Evolutionary conservation across 1,140 invertebrate species (phyloP).

Genomic region (Zaprionus taronus): DNA sequence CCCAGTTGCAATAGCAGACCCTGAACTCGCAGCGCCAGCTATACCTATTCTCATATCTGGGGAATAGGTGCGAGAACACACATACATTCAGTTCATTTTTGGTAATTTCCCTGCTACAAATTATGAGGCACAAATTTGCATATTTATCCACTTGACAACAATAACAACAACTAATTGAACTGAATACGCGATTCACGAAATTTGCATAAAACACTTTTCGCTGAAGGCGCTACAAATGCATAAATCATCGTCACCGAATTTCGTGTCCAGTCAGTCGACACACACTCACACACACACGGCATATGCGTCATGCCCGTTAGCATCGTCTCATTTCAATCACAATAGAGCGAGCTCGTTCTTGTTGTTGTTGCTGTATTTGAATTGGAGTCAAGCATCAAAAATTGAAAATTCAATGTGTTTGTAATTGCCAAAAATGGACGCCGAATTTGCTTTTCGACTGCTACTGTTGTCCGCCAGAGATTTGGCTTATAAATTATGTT

Average conservation of each 20-base stretch:
- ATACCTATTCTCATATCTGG: background rate
- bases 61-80: background rate
- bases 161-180: constrained; percentile 39
- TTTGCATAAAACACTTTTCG: constrained; percentile 61
- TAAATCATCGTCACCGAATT: constrained; percentile 60
- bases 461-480: background rate
- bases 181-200: constrained; percentile 66
- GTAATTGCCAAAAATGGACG: constrained; percentile 49
- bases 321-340: constrained; percentile 31
- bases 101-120: constrained; percentile 68
- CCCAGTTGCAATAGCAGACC: background rate
- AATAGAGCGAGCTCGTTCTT: constrained; percentile 5
- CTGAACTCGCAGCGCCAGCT: background rate
- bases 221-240: constrained; percentile 66
- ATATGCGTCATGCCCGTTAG: constrained; percentile 27
- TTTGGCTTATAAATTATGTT: constrained; percentile 54
- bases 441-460: constrained; percentile 6
- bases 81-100: constrained; percentile 59
- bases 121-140: constrained; percentile 67
- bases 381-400: constrained; percentile 29
- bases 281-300: background rate
- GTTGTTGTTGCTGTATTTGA: constrained; percentile 3
- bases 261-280: background rate
- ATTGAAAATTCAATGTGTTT: constrained; percentile 44
- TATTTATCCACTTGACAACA: constrained; percentile 37